Conservation (phyloP, 2,797 vertebrate genomes). For the Acrocephalus scirpaceus region DNA sequence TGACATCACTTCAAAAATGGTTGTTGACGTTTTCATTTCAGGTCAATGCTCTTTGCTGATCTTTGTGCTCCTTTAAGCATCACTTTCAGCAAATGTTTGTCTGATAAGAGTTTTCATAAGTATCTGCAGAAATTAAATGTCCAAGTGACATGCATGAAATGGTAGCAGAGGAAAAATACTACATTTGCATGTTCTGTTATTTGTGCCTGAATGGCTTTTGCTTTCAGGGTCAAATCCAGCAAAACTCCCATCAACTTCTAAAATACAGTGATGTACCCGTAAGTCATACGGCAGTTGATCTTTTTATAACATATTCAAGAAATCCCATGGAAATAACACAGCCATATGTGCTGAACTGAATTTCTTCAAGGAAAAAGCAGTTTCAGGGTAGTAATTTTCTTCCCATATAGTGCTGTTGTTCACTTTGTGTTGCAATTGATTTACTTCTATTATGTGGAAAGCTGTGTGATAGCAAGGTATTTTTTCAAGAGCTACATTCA, state of each 20-base stretch:
- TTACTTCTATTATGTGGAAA: not conserved
- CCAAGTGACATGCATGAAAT: not conserved
- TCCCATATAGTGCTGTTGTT: not conserved
- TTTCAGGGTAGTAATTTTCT: not conserved
- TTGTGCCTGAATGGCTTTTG: not conserved
- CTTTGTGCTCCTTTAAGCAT: slow-evolving; percentile 1
- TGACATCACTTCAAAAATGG: not conserved
- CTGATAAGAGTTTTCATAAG: not conserved
- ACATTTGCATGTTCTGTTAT: not conserved
- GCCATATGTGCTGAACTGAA: not conserved
- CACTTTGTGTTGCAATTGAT: not conserved
- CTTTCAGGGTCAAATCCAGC: not conserved
- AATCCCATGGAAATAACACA: not conserved
- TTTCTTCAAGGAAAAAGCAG: not conserved
- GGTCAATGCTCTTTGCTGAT: not conserved
- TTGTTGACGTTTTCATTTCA: slow-evolving; percentile 24
- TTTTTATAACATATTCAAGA: not conserved
- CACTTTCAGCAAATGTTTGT: slow-evolving; percentile 14
- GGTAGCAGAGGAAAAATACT: not conserved
- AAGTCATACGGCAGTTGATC: not conserved
- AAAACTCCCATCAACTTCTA: not conserved
- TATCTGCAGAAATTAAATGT: not conserved
- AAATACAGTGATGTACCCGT: not conserved
- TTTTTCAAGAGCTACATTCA: not conserved
- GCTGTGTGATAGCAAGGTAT: not conserved